Percentiles rank a stretch among this genome's conserved stretches.
These are phyloP conservation scores for Agapostemon virescens DNA, from an alignment of 2,888 invertebrate species.

Conservation along the genomic window DNA sequence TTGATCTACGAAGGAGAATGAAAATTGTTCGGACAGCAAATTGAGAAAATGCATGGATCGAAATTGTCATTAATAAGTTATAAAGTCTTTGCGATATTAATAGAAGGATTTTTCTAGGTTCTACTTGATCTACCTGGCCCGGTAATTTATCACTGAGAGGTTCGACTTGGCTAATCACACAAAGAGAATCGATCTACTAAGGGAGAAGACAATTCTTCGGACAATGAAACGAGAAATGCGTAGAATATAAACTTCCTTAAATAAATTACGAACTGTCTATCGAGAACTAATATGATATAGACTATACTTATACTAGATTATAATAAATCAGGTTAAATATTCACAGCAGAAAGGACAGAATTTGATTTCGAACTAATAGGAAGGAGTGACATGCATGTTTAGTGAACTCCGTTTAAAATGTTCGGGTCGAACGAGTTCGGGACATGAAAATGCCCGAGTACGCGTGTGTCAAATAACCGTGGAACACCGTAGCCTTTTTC, in stretches of 20 bases:
- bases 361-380: neutral
- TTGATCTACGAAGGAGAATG: neutral
- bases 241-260: too few species aligned
- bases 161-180: neutral
- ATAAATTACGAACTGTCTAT: neutral
- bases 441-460: neutral
- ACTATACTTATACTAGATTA: neutral
- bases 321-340: neutral
- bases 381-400: neutral
- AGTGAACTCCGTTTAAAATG: neutral
- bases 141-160: neutral
- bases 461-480: neutral
- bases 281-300: neutral
- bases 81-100: neutral
- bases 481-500: constrained; percentile 2
- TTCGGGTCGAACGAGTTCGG: neutral
- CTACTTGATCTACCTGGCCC: neutral
- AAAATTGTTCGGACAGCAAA: neutral
- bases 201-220: neutral
- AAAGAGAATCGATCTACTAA: neutral
- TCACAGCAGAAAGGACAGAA: neutral
- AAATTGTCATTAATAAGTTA: neutral
- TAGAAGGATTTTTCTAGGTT: neutral
- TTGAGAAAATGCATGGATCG: neutral
- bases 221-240: neutral